Conservation (phyloP, 2,888 invertebrate species). For the Nudaria mundana region DNA sequence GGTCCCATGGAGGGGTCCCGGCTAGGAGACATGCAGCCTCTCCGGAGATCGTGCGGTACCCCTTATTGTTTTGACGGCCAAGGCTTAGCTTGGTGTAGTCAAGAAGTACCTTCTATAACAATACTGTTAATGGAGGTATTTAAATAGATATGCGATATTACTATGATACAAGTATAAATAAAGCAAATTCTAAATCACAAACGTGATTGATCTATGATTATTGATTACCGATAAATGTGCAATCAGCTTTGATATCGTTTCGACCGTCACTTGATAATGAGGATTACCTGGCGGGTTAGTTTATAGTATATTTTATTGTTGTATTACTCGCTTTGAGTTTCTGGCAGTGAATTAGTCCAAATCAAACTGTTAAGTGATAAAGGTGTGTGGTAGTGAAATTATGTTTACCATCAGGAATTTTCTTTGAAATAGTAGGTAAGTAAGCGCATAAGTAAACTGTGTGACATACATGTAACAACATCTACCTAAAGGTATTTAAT, state of each 20-base stretch:
- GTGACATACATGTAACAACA: no score
- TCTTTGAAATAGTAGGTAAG: slow-evolving; percentile 9
- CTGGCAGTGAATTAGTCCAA: slow-evolving; percentile 21
- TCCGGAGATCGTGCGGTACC: no score
- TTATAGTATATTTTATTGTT: slow-evolving; percentile 25
- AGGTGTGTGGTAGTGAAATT: slow-evolving; percentile 15
- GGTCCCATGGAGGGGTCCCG: no score
- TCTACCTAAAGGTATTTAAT: no score
- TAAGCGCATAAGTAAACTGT: no score
- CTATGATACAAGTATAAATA: no score
- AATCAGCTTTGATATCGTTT: slow-evolving; percentile 42
- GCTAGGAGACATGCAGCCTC: no score
- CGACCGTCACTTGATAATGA: slow-evolving; percentile 40
- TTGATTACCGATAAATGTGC: slow-evolving; percentile 40
- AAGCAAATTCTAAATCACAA: slow-evolving; percentile 37
- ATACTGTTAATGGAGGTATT: no score
- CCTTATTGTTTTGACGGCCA: no score
- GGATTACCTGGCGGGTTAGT: slow-evolving; percentile 32
- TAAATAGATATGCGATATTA: background rate
- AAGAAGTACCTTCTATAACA: no score
- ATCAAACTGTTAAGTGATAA: slow-evolving; percentile 11
- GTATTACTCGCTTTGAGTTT: slow-evolving; percentile 27
- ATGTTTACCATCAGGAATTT: slow-evolving; percentile 18
- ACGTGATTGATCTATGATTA: slow-evolving; percentile 38
- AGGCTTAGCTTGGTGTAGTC: no score